Evolutionary conservation across 2,797 vertebrate species (phyloP).

Genomic region (Erethizon dorsatum): DNA sequence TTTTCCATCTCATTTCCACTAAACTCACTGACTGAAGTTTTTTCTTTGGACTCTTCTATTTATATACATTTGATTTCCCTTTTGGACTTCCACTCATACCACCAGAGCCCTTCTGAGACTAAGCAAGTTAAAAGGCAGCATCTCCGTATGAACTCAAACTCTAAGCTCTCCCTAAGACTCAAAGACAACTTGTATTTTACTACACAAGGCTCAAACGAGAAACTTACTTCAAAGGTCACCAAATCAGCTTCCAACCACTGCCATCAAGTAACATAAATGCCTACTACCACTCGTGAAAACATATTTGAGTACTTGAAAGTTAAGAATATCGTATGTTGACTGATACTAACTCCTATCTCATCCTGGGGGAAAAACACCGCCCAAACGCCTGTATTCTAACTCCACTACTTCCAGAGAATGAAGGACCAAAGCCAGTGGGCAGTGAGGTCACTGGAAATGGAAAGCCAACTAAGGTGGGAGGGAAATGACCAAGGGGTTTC

Average conservation of each 20-base stretch:
- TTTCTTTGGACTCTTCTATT: slow-evolving; percentile 25
- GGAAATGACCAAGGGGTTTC: not conserved
- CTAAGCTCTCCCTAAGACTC: not conserved
- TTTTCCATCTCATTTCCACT: not conserved
- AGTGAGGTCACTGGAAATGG: not conserved
- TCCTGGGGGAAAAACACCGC: not conserved
- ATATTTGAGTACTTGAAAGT: not conserved
- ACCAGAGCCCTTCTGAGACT: not conserved
- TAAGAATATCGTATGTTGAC: not conserved
- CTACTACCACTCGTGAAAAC: slow-evolving; percentile 25
- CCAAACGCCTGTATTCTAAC: not conserved
- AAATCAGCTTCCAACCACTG: not conserved
- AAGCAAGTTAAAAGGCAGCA: not conserved
- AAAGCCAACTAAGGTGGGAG: not conserved
- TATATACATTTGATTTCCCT: not conserved
- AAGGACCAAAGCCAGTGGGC: not conserved
- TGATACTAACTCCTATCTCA: slow-evolving; percentile 27
- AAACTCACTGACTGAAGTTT: slow-evolving; percentile 5
- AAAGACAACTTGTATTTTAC: slow-evolving; percentile 30
- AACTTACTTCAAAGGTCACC: not conserved
- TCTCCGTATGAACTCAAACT: not conserved
- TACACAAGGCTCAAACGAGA: not conserved
- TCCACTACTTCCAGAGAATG: not conserved
- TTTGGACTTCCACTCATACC: not conserved
- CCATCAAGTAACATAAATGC: slow-evolving; percentile 23